phyloP scores from a whole-genome alignment of 30 jellyfish, hydroid and myxozoan genomes.

The Hydra vulgaris region DNA sequence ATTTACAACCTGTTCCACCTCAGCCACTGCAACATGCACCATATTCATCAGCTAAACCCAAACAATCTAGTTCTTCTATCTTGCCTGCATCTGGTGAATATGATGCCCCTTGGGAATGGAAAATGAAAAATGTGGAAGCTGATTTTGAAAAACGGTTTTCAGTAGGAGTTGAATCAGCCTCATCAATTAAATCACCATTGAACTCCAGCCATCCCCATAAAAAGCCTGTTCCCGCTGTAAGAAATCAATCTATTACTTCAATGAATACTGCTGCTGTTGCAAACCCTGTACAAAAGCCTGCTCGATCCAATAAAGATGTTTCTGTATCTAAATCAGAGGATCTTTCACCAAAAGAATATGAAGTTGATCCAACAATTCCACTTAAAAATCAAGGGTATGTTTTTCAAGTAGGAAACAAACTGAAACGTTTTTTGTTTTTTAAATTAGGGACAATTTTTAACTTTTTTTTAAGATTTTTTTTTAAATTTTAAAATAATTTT shows the following conservation, averaged over 20 bases:
- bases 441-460: too few relatives aligned
- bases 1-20: not conserved
- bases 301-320: not conserved
- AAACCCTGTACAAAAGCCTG: conserved; percentile 32
- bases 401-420: not conserved
- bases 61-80: conserved; percentile 15
- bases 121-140: conserved; percentile 14
- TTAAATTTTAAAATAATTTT: too few relatives aligned
- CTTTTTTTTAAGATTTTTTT: too few relatives aligned
- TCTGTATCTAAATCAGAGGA: not conserved
- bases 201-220: conserved; percentile 10
- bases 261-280: not conserved
- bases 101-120: conserved; percentile 98
- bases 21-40: conserved; percentile 34
- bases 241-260: conserved; percentile 14
- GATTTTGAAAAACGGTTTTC: conserved; percentile 29
- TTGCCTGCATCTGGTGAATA: conserved; percentile 38
- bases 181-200: not conserved
- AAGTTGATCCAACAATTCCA: conserved; percentile 79
- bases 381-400: conserved; percentile 73
- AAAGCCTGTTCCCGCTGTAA: conserved; percentile 19
- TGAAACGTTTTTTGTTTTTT: too few relatives aligned
- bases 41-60: conserved; percentile 12
- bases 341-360: conserved; percentile 10
- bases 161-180: conserved; percentile 4